Evolutionary conservation across 2,113 vertebrate species (phyloP).

Genomic region (Elephantulus edwardii): DNA sequence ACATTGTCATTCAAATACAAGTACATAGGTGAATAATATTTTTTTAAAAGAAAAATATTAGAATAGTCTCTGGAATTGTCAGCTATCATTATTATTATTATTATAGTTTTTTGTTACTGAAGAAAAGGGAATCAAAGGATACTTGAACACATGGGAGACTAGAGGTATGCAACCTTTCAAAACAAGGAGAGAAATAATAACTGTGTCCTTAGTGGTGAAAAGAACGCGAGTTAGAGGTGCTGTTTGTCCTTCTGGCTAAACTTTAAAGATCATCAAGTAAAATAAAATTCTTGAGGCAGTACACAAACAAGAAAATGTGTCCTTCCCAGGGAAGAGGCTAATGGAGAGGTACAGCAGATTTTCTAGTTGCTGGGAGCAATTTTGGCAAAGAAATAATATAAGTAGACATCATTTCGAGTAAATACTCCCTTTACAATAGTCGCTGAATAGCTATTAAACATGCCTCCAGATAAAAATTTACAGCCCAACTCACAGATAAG

Average conservation of each 20-base stretch:
- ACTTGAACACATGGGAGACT: neutral
- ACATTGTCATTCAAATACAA: too few species aligned
- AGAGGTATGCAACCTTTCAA: slow-evolving; percentile 33
- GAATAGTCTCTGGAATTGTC: neutral
- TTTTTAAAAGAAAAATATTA: too few species aligned
- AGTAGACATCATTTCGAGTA: slow-evolving; percentile 49
- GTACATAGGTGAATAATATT: too few species aligned
- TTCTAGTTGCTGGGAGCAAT: slow-evolving; percentile 54
- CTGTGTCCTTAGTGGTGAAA: neutral
- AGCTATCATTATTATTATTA: slow-evolving; percentile 19
- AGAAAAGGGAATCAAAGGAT: slow-evolving; percentile 6
- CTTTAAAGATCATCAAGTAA: slow-evolving; percentile 49
- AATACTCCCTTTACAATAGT: slow-evolving; percentile 67
- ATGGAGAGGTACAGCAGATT: slow-evolving; percentile 56
- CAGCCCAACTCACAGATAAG: slow-evolving; percentile 49
- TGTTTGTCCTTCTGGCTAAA: slow-evolving; percentile 54
- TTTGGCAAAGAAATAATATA: slow-evolving; percentile 52
- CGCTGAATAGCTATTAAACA: slow-evolving; percentile 69
- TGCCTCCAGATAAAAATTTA: slow-evolving; percentile 68
- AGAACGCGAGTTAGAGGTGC: neutral
- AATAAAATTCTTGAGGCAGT: slow-evolving; percentile 39
- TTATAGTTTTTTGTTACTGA: neutral
- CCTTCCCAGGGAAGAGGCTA: slow-evolving; percentile 54
- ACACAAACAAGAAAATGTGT: slow-evolving; percentile 49
- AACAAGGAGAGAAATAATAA: slow-evolving; percentile 1